phyloP scores from a whole-genome alignment of 2,113 vertebrate species.

The Hippocampus barbouri region DNA sequence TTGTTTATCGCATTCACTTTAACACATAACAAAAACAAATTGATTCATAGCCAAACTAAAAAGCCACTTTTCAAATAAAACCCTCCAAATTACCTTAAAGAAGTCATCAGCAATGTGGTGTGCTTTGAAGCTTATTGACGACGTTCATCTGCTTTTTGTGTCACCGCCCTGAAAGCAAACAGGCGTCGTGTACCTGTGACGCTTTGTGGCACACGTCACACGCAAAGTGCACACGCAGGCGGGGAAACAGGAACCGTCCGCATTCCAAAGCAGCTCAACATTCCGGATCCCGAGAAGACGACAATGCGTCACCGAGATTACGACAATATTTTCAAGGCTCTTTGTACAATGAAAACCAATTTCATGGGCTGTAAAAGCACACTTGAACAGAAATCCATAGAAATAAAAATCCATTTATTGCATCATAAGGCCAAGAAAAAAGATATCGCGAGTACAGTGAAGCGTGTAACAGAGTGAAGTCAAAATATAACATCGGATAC shows the following conservation, averaged over 20 bases:
- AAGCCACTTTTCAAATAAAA: no score
- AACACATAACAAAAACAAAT: no score
- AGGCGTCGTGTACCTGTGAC: not conserved
- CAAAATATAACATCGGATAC: not conserved
- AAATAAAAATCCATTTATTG: not conserved
- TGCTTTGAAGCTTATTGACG: not conserved
- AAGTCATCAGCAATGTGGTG: not conserved
- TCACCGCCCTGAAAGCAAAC: not conserved
- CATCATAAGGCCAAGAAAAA: not conserved
- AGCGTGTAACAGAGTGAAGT: not conserved
- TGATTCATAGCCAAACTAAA: no score
- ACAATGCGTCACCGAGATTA: not conserved
- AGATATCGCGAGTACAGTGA: not conserved
- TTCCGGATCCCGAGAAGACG: not conserved
- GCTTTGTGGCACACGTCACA: not conserved
- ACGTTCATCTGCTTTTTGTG: not conserved
- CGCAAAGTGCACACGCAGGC: not conserved
- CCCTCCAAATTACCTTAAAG: not conserved
- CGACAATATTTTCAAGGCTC: not conserved
- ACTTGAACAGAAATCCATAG: not conserved
- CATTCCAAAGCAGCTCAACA: slow-evolving; percentile 1
- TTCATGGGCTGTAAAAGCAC: not conserved
- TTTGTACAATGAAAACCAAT: not conserved
- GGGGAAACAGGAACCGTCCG: not conserved
- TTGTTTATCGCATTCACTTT: no score